A percentile compares a stretch with the other conserved stretches of the same genome.
Evolutionary conservation across 2,888 invertebrate genomes (phyloP).

Genomic region (Cantharis lateralis): DNA sequence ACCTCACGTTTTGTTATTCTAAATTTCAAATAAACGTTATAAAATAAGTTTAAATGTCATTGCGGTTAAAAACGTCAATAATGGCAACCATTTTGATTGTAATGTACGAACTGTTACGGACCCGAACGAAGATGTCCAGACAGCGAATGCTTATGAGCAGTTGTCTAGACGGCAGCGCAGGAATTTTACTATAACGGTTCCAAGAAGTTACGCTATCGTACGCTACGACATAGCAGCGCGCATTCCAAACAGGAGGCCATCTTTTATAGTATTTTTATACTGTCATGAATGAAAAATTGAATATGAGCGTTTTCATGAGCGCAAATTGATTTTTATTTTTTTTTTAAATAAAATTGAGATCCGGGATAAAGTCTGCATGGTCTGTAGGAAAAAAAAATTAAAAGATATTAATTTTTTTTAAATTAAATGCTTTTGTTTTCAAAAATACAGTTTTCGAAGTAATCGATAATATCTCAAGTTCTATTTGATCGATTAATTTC

Average conservation of each 20-base stretch:
- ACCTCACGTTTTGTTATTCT: background rate
- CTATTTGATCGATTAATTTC: too few relatives aligned
- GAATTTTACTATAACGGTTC: background rate
- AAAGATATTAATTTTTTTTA: too few relatives aligned
- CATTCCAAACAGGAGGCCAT: background rate
- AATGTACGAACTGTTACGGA: background rate
- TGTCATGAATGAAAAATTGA: background rate
- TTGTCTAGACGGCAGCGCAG: background rate
- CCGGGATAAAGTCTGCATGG: too few relatives aligned
- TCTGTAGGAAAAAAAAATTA: too few relatives aligned
- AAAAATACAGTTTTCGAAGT: too few relatives aligned
- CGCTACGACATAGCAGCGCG: background rate
- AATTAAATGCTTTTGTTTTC: too few relatives aligned
- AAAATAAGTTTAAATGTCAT: background rate
- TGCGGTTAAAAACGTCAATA: background rate
- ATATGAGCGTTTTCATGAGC: background rate
- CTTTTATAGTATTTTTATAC: background rate
- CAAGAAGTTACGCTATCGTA: background rate
- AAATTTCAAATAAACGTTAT: background rate
- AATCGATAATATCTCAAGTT: too few relatives aligned
- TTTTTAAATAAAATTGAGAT: too few relatives aligned
- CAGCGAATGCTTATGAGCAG: background rate
- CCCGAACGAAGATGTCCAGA: background rate
- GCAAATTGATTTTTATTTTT: background rate
- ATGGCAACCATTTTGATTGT: background rate